Base-by-base conservation (phyloP, 2,888 invertebrate species). In the Yponomeuta evonymella region DNA sequence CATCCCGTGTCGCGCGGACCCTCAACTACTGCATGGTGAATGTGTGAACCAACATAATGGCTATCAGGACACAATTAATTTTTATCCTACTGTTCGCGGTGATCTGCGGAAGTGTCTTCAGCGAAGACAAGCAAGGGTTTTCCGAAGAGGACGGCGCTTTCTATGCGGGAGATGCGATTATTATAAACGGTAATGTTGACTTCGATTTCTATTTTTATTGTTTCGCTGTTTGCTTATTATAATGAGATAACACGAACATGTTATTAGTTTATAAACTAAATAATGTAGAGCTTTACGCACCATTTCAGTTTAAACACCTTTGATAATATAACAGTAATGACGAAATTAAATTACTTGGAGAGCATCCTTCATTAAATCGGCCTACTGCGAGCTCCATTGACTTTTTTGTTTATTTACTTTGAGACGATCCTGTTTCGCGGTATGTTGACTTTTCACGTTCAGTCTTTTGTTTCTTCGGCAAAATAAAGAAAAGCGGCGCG, bases 111-210 rank as follows among this genome's bases (percentile, higher is more conserved):
- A 86, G 87, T 87, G 88, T 79, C 73, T 77, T 81, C 29, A 78
- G 83, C 72, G 77, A 80, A 73, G 74, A 78, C 80, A 75, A 58
- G 51, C 51, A 58, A 58, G 88, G 86, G 84, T 88, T 90, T 85
- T 89, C 90, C 30, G 81, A 81, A 72, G 81, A 79, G 76, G 84
- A 90, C 78, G 90, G 89, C 75, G 89, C 82, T 30, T 84, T 86
- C 79, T 90, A 90, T 74, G 89, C 89, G 2, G 86, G 92, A 43
- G 93, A 93, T 81, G 88, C 92, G 72, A 87, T 93, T 75, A 83
- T 92, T 75, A 76, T 93, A 72, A 90, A 90, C 76, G 93, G 93
- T 93, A 78, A 88, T 89, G 15, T 71, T 71, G 64, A 73, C 73
- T 74, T 75, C 70, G 71, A 58, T 58, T 58, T 58, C 15, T 58